These are phyloP conservation scores for Cyrtonyx montezumae DNA, from an alignment of 2,113 vertebrate genomes.

Conservation along the genomic window DNA sequence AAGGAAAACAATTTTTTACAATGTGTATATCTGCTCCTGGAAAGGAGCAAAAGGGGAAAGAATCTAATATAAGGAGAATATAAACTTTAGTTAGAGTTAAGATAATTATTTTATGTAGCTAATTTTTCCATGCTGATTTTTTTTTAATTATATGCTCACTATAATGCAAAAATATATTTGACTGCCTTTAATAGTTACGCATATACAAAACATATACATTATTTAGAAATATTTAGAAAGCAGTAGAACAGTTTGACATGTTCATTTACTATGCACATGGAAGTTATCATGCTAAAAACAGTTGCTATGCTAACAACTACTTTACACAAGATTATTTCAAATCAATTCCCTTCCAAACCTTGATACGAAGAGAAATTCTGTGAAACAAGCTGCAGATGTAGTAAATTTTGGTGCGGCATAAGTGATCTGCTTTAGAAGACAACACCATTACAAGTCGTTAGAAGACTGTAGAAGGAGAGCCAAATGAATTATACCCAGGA, in stretches of 20 bases:
- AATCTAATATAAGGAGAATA: conserved; percentile 26
- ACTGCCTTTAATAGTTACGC: background rate
- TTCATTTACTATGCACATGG: background rate
- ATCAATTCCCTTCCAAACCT: conserved; percentile 2
- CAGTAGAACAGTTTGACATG: background rate
- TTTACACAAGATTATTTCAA: background rate
- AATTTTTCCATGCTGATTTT: background rate
- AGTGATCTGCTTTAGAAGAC: background rate
- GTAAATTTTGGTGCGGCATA: background rate
- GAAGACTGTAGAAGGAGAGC: conserved; percentile 7
- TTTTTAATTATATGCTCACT: background rate
- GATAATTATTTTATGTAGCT: background rate
- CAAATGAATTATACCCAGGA: conserved; percentile 21
- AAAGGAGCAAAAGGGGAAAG: conserved; percentile 30
- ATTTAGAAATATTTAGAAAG: background rate
- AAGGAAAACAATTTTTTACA: conserved; percentile 52
- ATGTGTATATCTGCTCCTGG: conserved; percentile 12
- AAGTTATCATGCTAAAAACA: background rate
- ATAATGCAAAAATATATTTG: background rate
- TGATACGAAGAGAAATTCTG: background rate
- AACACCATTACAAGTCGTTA: background rate
- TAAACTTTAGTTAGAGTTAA: conserved; percentile 34
- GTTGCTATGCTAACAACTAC: background rate
- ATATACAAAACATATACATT: background rate
- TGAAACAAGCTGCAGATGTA: background rate